Percentiles rank a stretch among this genome's conserved stretches.
Evolutionary conservation across 2,888 invertebrate genomes (phyloP).

Genomic region (Branchellion lobata): DNA sequence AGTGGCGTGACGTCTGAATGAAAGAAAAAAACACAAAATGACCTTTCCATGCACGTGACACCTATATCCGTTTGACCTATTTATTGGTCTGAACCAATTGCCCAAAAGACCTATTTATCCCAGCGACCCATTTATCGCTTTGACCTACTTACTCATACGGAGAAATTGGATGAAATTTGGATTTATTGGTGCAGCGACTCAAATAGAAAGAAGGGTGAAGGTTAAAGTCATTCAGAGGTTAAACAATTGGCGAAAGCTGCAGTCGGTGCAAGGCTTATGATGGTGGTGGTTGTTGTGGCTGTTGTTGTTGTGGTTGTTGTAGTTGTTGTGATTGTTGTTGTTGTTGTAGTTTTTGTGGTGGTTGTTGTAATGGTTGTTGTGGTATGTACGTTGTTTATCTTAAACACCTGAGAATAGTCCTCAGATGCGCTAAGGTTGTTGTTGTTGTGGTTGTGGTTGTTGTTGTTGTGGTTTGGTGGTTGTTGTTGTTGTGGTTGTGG

Average conservation of each 20-base stretch:
- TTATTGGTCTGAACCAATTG: not conserved
- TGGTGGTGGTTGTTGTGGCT: too few species aligned
- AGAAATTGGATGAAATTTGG: not conserved
- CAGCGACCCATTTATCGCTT: not conserved
- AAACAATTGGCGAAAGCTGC: not conserved
- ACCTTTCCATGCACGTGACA: not conserved
- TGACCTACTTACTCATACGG: constrained; percentile 1
- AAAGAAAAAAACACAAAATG: not conserved
- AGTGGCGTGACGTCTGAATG: not conserved
- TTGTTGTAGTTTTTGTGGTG: too few species aligned
- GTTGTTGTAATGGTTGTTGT: too few species aligned
- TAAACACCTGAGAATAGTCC: too few species aligned
- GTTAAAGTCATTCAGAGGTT: not conserved
- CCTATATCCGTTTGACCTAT: not conserved
- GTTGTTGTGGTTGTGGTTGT: too few species aligned
- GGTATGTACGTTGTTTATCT: too few species aligned
- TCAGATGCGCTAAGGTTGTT: too few species aligned
- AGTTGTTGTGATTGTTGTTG: too few species aligned
- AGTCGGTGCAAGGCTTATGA: too few species aligned
- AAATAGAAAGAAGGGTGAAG: not conserved
- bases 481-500: too few species aligned
- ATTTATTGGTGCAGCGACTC: not conserved
- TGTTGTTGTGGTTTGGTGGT: too few species aligned
- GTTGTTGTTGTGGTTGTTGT: too few species aligned
- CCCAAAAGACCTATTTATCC: constrained; percentile 3